These are phyloP conservation scores for Chloebia gouldiae DNA, from an alignment of 2,113 vertebrate genomes.

Conservation along the genomic window DNA sequence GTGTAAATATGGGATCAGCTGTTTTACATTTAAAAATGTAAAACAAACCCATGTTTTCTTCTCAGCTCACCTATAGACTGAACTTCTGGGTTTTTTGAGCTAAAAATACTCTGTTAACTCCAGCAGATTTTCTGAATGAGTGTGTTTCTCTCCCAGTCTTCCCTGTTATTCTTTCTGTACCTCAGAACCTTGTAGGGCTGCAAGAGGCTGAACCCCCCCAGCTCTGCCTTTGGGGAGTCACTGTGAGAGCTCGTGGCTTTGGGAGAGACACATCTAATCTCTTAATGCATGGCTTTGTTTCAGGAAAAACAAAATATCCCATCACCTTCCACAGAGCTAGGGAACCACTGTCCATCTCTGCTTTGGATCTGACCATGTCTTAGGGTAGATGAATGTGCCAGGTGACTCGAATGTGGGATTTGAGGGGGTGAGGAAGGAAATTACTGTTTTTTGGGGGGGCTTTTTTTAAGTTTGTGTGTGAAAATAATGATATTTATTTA, in stretches of 20 bases:
- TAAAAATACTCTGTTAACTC: not conserved
- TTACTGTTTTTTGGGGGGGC: not conserved
- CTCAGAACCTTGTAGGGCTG: not conserved
- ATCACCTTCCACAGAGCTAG: not conserved
- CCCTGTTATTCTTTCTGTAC: not conserved
- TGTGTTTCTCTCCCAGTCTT: not conserved
- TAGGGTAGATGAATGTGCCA: not conserved
- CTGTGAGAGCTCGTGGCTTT: not conserved
- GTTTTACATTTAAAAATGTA: not conserved
- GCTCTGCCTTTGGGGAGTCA: not conserved
- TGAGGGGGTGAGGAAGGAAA: not conserved
- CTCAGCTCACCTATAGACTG: not conserved
- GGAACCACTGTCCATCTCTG: not conserved
- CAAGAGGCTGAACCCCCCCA: not conserved
- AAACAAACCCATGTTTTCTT: constrained; percentile 14
- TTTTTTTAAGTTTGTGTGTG: not conserved
- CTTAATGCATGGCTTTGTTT: not conserved
- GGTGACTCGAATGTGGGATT: not conserved
- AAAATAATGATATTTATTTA: not conserved
- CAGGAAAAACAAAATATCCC: not conserved
- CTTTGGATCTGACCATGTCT: not conserved
- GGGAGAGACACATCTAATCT: not conserved
- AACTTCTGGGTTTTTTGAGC: not conserved
- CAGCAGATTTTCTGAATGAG: not conserved
- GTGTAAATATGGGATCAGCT: constrained; percentile 27